Base-by-base conservation (phyloP, 92 coral and sea anemone species). In the Paragorgia papillata region DNA sequence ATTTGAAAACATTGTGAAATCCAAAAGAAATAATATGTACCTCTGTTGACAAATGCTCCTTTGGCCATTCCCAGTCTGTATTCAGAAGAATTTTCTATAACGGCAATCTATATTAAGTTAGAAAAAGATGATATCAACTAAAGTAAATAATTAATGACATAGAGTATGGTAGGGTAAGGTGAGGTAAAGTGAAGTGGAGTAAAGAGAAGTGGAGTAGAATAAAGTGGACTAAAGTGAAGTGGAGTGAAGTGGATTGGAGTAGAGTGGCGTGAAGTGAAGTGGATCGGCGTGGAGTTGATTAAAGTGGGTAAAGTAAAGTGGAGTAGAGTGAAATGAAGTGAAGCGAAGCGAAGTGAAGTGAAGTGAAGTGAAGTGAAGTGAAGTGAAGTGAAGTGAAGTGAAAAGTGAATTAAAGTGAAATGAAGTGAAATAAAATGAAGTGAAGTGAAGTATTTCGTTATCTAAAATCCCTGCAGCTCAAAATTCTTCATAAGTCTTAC, bases 11-110 rank as follows among this genome's bases (percentile, higher is more conserved):
- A 4, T 12, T 5, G 43, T 4, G 5, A 12, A 37, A 37, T n/a
- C n/a, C 43, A 12, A 37, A 4, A 37, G 12, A 4, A 5, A 5
- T 12, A 22, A 51, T 22, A 8, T 51, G 9, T 4, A 66, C 73
- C 56, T 66, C 7, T 66, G 49, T 66, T 66, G 4, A 66, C 73
- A 10, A 35, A 2, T 10, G 73, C 73, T 5, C 73, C 73, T 66
- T 66, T 66, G 21, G 56, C 14, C 49, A 66, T 22, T 18, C 73
- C 73, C 31, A 66, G 55, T 43, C 40, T 66, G 32, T 35, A 66
- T 43, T 66, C 73, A 19, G 73, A 66, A 19, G 73, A 40, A 26
- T 66, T 66, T 22, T 66, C 53, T 8, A 66, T 3, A 17, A 54
- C 73, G 14, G 73, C 73, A 24, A 66, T 66, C 73, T 66, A 20